Evolutionary conservation across 1,140 invertebrate genomes (phyloP), one percentile per base, ranked within the genome.

Genomic region (Tetragnatha versicolor): DNA sequence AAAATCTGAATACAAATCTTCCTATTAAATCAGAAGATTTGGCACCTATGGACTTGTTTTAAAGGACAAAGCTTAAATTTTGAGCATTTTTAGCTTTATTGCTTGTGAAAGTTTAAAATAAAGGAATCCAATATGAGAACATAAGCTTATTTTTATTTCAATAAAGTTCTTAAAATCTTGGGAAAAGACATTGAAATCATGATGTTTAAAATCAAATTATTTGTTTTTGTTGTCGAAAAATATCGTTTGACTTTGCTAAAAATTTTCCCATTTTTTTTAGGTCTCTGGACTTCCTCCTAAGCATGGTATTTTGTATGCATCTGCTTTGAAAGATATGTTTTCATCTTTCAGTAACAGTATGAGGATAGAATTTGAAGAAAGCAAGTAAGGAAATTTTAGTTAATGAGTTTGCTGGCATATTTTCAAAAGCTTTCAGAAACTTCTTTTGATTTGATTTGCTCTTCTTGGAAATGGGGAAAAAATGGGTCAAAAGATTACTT

Each of bases 291-390:
- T 91, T 83, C 91, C 92, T 22, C 75, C 85, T 0, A 87, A 90
- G 82, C 93, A 94, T 17, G 92, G 91, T 4, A 84, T 88, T 37
- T 82, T 96, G 10, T 97, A 96, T 83, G 85, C 85, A 31, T 65
- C 82, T 25, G 82, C 85, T 37, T 79, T 88, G n/a, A 83, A 84
- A 73, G 78, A 84, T 20, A 79, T 86, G 27, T 86, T 88, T 72
- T 79, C 81, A 20, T 76, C 81, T 3, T 85, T 85, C 63, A 68
- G 79, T 35, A 60, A 82, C 22, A 82, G 78, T 4, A 84, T 85
- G 47, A 79, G 78, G n/a, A 84, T 86, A 47, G 81, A 81, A 58
- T 85, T 86, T 83, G 87, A 88, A 81, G 85, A 85, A 55, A 83
- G 84, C 22, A 85, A 82, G 86, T 87, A 80, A 80, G 82, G n/a